Evolutionary conservation across 2,888 invertebrate species (phyloP).

Genomic region (Lasioglossum lativentre): DNA sequence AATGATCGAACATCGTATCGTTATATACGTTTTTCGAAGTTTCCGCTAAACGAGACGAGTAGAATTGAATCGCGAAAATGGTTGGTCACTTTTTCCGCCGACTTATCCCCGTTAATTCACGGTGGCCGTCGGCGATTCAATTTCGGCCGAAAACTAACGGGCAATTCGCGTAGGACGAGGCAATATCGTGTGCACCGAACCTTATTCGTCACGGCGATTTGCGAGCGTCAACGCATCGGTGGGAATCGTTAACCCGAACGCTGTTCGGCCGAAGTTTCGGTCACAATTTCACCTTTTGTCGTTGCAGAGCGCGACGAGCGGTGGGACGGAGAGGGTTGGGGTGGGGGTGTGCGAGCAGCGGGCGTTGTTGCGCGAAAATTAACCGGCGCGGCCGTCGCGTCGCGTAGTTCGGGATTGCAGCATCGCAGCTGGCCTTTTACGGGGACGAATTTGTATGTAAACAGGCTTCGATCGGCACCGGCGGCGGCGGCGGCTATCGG

Average conservation of each 20-base stretch:
- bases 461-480: constrained; percentile 69
- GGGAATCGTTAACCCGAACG: constrained; percentile 30
- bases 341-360: constrained; percentile 37
- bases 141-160: neutral
- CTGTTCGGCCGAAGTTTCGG: constrained; percentile 34
- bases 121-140: neutral
- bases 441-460: constrained; percentile 72
- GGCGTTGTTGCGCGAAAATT: constrained; percentile 67
- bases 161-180: neutral
- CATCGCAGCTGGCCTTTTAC: constrained; percentile 69
- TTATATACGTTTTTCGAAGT: neutral
- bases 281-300: constrained; percentile 59
- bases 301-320: constrained; percentile 14
- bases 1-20: neutral
- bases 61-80: neutral
- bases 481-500: constrained; percentile 50
- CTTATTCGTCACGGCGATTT: constrained; percentile 19
- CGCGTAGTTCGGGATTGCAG: constrained; percentile 51
- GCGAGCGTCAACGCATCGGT: constrained; percentile 25
- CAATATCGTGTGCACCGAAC: constrained; percentile 5
- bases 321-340: constrained; percentile 1
- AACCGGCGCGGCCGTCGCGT: constrained; percentile 53
- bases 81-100: neutral
- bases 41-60: neutral
- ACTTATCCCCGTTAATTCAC: neutral